Percentiles rank a stretch among this genome's conserved stretches.
Conservation (phyloP, 2,797 vertebrate species). For the Enoplosus armatus region DNA sequence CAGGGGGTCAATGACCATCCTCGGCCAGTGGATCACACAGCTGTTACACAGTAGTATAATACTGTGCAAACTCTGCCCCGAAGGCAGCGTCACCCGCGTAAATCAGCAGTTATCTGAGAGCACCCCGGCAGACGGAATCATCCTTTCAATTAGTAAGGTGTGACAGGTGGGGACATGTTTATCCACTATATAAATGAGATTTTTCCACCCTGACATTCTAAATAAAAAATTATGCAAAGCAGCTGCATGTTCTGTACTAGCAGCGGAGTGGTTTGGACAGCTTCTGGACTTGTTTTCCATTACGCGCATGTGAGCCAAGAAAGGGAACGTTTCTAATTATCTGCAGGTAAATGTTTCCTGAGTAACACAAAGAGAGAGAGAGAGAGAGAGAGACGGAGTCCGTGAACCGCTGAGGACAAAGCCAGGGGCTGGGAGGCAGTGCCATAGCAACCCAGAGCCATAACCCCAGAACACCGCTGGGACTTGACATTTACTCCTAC, state of each 20-base stretch:
- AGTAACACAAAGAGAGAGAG: background rate
- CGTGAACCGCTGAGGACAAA: constrained; percentile 8
- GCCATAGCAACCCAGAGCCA: constrained; percentile 67
- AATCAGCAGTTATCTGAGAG: too few species aligned
- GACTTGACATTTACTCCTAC: constrained; percentile 70
- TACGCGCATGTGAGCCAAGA: background rate
- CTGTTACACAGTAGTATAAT: too few species aligned
- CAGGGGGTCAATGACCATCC: too few species aligned
- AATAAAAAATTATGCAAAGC: too few species aligned
- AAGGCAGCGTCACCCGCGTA: too few species aligned
- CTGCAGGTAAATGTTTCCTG: constrained; percentile 6
- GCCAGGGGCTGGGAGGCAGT: constrained; percentile 16
- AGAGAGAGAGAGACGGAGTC: background rate
- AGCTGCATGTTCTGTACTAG: background rate
- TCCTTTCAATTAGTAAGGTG: too few species aligned
- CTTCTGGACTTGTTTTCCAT: background rate
- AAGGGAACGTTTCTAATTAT: background rate
- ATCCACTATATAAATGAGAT: too few species aligned
- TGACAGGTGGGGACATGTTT: too few species aligned
- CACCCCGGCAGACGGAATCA: too few species aligned
- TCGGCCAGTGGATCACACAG: too few species aligned
- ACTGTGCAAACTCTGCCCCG: too few species aligned
- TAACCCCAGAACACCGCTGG: constrained; percentile 51
- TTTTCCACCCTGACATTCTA: too few species aligned
- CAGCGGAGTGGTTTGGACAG: background rate